A percentile compares a stretch with the other conserved stretches of the same genome.
phyloP scores from a whole-genome alignment of 2,797 vertebrate genomes.

The Scarus forsteni region DNA sequence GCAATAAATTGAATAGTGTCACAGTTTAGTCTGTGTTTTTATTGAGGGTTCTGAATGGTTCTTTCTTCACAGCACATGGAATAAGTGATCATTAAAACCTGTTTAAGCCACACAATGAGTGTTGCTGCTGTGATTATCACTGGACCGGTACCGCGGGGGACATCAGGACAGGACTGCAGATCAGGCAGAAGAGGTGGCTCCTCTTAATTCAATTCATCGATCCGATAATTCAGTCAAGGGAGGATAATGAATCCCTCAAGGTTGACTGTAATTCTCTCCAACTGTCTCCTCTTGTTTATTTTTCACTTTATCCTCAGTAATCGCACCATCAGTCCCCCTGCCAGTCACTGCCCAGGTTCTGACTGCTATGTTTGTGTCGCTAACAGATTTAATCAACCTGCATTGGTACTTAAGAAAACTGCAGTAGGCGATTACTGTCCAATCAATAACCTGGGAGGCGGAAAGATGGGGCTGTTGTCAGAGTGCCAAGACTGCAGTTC shows the following conservation, averaged over 20 bases:
- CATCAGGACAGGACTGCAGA: conserved; percentile 7
- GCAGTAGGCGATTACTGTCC: not conserved
- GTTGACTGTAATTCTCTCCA: conserved; percentile 32
- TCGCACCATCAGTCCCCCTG: not conserved
- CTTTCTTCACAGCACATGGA: no score
- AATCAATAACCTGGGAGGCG: not conserved
- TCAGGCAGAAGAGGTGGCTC: conserved; percentile 28
- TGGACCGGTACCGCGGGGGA: not conserved
- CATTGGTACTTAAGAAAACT: not conserved
- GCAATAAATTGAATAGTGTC: no score
- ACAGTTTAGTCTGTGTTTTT: no score
- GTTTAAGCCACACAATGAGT: not conserved
- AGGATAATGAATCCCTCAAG: conserved; percentile 54
- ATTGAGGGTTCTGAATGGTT: no score
- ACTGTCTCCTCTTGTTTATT: conserved; percentile 27
- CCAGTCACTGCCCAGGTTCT: not conserved
- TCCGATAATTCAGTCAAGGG: conserved; percentile 48
- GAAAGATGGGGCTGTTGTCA: not conserved
- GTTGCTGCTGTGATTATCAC: not conserved
- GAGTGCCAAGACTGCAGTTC: not conserved
- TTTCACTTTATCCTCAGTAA: conserved; percentile 15
- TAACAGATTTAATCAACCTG: not conserved
- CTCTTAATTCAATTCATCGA: conserved; percentile 57
- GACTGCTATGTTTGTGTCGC: not conserved
- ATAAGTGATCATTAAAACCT: no score